A percentile compares a stretch with the other conserved stretches of the same genome.
phyloP scores from a whole-genome alignment of 2,113 vertebrate genomes.

The Sardina pilchardus region DNA sequence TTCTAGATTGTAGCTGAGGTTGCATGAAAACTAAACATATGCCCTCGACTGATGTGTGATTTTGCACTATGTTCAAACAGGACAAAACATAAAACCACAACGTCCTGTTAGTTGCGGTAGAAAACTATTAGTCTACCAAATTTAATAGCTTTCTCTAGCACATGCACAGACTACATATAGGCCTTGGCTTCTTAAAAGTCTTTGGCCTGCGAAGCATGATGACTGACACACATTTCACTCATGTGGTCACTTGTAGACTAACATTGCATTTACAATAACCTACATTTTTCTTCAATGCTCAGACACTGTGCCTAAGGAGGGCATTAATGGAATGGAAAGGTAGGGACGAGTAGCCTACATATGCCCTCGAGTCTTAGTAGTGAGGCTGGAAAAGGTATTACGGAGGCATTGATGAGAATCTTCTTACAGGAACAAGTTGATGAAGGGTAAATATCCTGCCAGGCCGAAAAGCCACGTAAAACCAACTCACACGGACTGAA shows the following conservation, averaged over 20 bases:
- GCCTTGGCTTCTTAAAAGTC: no score
- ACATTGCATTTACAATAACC: background rate
- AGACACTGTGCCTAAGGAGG: background rate
- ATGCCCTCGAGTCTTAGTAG: background rate
- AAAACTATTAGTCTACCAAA: background rate
- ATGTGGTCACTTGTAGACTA: background rate
- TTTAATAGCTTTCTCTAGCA: background rate
- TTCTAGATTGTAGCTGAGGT: background rate
- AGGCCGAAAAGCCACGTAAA: conserved; percentile 3
- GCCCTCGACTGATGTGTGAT: background rate
- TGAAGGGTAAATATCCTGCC: background rate
- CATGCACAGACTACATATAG: background rate
- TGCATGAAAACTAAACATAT: background rate
- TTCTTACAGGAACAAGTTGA: conserved; percentile 34
- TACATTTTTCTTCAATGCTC: background rate
- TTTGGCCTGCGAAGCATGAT: background rate
- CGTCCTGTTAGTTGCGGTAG: background rate
- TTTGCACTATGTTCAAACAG: background rate
- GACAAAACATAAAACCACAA: background rate
- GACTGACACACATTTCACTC: background rate
- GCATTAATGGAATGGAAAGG: background rate
- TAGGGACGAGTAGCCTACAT: background rate
- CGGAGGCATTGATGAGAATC: background rate
- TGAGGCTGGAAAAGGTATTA: background rate
- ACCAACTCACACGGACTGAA: background rate